Base-by-base conservation (phyloP, 2,797 vertebrate genomes). In the Lutjanus argentimaculatus region DNA sequence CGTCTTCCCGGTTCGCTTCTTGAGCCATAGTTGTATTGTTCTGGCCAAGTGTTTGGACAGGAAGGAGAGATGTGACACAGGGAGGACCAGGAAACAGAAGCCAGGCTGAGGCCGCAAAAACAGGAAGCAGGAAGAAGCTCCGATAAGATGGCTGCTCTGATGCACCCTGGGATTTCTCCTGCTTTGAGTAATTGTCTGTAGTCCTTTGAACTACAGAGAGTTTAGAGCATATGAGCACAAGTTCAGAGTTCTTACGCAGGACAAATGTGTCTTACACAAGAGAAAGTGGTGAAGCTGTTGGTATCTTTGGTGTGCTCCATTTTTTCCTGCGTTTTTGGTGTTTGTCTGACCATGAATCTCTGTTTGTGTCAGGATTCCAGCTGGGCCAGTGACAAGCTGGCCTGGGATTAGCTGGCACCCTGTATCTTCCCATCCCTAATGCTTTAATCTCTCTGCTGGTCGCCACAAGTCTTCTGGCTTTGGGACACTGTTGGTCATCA, bases 391-490 rank as follows among this genome's bases (percentile, higher is more conserved):
- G 90, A 89, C 88, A 88, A 84, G 82, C 88, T 71, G 76, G 87
- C 72, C 75, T 67, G 67, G 94, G 94, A 95, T 95, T 94, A 97
- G 93, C 62, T 63, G 86, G 93, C 92, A 91, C 17, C 75, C 71
- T 77, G 90, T 91, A 93, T 94, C 94, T 95, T 93, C 88, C 96
- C 93, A 74, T 92, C 92, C 78, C 92, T 96, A 95, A 92, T 94
- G 93, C 91, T 92, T 95, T 94, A 96, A 97, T 96, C 92, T 93
- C 85, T 70, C 66, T 79, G 90, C 83, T 86, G 86, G 85, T 87
- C 16, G 48, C 64, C 87, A 87, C 76, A 77, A 88, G 85, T 91
- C 87, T 86, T 81, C 66, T 87, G 83, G 80, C 85, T 84, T 79
- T 80, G 66, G 78, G 61, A 77, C 84, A 65, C 72, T 67, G 76